These are phyloP conservation scores for Nycticryphes semicollaris DNA, from an alignment of 2,113 vertebrate genomes.

Conservation along the genomic window DNA sequence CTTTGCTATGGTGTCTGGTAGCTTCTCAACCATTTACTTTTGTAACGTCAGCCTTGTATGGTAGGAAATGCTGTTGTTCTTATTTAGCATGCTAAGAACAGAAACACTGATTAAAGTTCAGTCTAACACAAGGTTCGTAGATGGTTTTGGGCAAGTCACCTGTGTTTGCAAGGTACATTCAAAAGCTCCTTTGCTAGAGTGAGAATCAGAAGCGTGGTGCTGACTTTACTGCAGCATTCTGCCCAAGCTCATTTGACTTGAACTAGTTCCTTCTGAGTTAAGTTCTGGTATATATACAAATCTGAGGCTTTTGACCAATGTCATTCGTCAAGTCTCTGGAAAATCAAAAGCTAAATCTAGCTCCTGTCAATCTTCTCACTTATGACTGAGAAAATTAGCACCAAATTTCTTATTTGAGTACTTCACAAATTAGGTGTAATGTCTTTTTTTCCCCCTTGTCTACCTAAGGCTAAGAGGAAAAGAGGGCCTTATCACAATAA, in stretches of 20 bases:
- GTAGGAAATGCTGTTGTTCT: background rate
- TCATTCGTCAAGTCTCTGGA: background rate
- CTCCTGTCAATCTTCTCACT: background rate
- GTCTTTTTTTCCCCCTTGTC: accelerated
- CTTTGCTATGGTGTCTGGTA: background rate
- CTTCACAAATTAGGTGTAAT: background rate
- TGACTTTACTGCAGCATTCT: background rate
- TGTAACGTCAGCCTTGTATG: background rate
- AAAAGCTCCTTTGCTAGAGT: background rate
- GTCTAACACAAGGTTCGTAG: background rate
- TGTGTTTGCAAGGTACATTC: background rate
- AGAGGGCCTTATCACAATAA: background rate
- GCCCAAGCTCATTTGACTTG: background rate
- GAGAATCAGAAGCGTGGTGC: background rate
- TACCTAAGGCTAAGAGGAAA: background rate
- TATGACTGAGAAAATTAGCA: background rate
- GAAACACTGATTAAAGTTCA: background rate
- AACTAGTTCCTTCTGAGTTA: background rate
- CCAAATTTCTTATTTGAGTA: background rate
- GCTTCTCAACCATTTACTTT: background rate
- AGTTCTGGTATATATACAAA: background rate
- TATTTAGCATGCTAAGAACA: background rate
- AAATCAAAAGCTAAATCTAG: background rate
- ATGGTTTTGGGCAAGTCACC: background rate
- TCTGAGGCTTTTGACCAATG: background rate